Evolutionary conservation across 2,888 invertebrate species (phyloP).

Genomic region (Periphyllus acericola): DNA sequence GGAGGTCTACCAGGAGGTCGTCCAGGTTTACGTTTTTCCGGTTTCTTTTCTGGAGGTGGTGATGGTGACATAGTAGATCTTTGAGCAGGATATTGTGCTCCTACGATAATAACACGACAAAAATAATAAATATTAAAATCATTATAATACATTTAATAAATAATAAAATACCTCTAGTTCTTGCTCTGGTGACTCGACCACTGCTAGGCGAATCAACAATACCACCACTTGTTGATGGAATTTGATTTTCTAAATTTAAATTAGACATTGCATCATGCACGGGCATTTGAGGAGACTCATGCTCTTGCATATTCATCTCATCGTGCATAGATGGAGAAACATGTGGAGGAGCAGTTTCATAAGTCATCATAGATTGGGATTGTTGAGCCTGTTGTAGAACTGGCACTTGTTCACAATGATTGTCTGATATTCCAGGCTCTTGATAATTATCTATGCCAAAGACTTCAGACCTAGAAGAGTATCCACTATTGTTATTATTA

Average conservation of each 20-base stretch:
- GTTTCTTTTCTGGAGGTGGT: constrained; percentile 49
- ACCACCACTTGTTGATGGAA: constrained; percentile 54
- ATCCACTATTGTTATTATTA: background rate
- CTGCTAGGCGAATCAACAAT: constrained; percentile 46
- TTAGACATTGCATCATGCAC: constrained; percentile 54
- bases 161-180: constrained; percentile 61
- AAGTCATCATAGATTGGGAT: constrained; percentile 48
- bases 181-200: constrained; percentile 62
- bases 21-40: constrained; percentile 57
- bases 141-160: too few relatives aligned
- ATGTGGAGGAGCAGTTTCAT: constrained; percentile 50
- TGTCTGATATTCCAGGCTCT: constrained; percentile 44
- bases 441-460: constrained; percentile 63
- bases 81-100: constrained; percentile 56
- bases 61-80: constrained; percentile 49
- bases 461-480: constrained; percentile 63
- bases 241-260: constrained; percentile 57
- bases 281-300: constrained; percentile 58
- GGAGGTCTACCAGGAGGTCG: constrained; percentile 57
- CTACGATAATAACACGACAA: background rate
- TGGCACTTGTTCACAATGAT: constrained; percentile 62
- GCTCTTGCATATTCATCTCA: constrained; percentile 55
- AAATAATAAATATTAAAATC: background rate
- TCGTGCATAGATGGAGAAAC: constrained; percentile 60
- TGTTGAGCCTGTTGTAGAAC: constrained; percentile 45